phyloP scores from a whole-genome alignment of 2,113 vertebrate genomes.

The Clarias batrachus region DNA sequence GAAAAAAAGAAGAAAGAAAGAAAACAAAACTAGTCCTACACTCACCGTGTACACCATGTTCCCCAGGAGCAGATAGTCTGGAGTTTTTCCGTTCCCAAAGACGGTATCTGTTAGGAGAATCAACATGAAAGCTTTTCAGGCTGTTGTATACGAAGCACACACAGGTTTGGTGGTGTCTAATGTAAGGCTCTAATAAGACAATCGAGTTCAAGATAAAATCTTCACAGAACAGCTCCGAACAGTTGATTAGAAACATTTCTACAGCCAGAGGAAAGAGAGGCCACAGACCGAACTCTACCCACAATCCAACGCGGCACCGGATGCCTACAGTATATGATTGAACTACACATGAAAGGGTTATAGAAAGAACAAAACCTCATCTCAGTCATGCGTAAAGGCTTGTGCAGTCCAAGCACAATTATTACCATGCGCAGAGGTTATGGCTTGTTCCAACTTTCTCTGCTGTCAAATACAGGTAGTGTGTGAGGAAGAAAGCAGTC shows the following conservation, averaged over 20 bases:
- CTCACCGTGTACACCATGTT: conserved; percentile 99
- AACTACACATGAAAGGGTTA: conserved; percentile 73
- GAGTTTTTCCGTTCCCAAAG: conserved; percentile 90
- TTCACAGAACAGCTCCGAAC: not conserved
- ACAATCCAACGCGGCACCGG: conserved; percentile 93
- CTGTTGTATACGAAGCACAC: conserved; percentile 13
- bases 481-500: not conserved
- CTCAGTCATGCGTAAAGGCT: not conserved
- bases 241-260: conserved; percentile 3
- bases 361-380: conserved; percentile 8
- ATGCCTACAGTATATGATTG: conserved; percentile 87
- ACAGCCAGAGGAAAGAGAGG: conserved; percentile 15
- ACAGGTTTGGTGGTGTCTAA: conserved; percentile 34
- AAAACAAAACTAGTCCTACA: conserved; percentile 30
- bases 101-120: conserved; percentile 81
- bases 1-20: not conserved
- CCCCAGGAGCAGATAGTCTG: conserved; percentile 93
- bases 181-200: conserved; percentile 53
- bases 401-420: not conserved
- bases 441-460: not conserved
- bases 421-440: not conserved
- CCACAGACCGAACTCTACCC: conserved; percentile 85
- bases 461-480: not conserved
- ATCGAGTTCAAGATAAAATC: conserved; percentile 25
- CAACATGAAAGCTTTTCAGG: conserved; percentile 63